Percentiles rank a stretch among this genome's conserved stretches.
phyloP scores from a whole-genome alignment of 2,888 invertebrate genomes.

The Oeneis ivallda region DNA sequence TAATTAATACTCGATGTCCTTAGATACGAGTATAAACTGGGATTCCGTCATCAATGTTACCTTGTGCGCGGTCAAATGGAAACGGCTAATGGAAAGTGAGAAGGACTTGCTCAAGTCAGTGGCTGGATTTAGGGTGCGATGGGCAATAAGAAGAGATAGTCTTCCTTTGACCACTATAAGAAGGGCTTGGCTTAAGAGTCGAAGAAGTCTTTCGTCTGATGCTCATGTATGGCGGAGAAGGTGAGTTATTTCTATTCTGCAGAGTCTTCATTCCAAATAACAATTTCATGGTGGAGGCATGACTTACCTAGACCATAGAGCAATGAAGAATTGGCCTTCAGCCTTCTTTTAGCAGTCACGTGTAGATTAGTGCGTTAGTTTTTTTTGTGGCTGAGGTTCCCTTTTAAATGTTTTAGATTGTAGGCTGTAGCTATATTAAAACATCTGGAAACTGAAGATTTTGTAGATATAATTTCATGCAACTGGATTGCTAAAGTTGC shows the following conservation, averaged over 20 bases:
- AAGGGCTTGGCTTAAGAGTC: slow-evolving; percentile 61
- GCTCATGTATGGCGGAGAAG: slow-evolving; percentile 59
- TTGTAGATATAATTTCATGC: too few relatives aligned
- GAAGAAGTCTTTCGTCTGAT: slow-evolving; percentile 58
- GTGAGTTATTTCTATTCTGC: slow-evolving; percentile 48
- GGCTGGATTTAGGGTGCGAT: slow-evolving; percentile 36
- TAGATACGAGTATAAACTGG: slow-evolving; percentile 23
- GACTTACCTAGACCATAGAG: too few relatives aligned
- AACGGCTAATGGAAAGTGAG: slow-evolving; percentile 28
- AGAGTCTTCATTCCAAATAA: too few relatives aligned
- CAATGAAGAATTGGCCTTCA: too few relatives aligned
- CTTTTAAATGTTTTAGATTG: too few relatives aligned
- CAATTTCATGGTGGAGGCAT: too few relatives aligned
- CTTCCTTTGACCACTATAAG: slow-evolving; percentile 64
- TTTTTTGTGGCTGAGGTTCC: too few relatives aligned
- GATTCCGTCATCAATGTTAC: slow-evolving; percentile 27
- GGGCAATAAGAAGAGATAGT: slow-evolving; percentile 67
- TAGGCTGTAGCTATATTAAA: too few relatives aligned
- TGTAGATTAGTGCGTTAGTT: too few relatives aligned
- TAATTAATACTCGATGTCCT: slow-evolving; percentile 31
- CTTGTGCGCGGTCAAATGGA: slow-evolving; percentile 30
- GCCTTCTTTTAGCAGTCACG: too few relatives aligned
- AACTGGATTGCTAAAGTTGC: too few relatives aligned
- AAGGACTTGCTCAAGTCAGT: slow-evolving; percentile 18
- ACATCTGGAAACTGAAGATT: too few relatives aligned